A percentile compares a stretch with the other conserved stretches of the same genome.
Evolutionary conservation across 2,888 invertebrate genomes (phyloP).

Genomic region (Callyntrura guangdongensis): DNA sequence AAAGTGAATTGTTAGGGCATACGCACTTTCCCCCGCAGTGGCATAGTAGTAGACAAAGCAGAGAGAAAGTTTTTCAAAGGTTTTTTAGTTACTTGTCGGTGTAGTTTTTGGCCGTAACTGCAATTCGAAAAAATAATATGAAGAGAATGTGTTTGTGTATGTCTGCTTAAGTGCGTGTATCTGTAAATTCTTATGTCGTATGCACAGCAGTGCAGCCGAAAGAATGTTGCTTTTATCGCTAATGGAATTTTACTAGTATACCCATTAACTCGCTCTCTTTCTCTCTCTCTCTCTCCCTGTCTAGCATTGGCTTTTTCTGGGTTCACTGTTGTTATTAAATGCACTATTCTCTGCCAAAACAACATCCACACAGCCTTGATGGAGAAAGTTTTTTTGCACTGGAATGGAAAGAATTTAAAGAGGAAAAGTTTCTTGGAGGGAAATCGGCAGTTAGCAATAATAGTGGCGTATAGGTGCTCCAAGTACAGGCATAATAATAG

Average conservation of each 20-base stretch:
- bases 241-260: conserved; percentile 39
- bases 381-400: conserved; percentile 9
- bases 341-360: neutral
- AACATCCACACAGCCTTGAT: neutral
- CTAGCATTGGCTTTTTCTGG: neutral
- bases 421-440: conserved; percentile 5
- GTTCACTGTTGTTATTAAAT: neutral
- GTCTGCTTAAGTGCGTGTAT: no score
- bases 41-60: no score
- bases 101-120: neutral
- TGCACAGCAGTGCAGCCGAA: neutral
- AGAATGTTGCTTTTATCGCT: conserved; percentile 34
- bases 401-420: conserved; percentile 30
- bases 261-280: neutral
- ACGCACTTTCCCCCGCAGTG: neutral
- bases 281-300: no score
- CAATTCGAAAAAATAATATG: neutral
- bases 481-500: neutral
- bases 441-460: conserved; percentile 16
- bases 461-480: neutral
- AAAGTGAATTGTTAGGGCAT: neutral
- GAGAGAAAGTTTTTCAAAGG: no score
- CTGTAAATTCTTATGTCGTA: neutral
- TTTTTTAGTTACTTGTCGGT: no score
- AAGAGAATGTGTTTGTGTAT: neutral